Conservation (phyloP, 2,113 vertebrate genomes). For the Anhinga rufa region DNA sequence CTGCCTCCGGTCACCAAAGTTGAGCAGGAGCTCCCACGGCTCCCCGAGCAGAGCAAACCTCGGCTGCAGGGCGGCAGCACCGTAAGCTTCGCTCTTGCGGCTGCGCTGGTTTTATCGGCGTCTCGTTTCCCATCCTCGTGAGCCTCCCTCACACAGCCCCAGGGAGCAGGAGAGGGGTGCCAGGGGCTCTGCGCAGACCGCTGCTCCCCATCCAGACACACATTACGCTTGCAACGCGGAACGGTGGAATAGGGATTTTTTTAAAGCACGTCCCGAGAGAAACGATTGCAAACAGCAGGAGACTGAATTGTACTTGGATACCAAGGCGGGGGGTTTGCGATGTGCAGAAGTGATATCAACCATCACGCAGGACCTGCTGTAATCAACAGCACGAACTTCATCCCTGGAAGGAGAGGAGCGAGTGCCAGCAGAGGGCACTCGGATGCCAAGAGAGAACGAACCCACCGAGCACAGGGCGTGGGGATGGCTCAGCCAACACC, state of each 20-base stretch:
- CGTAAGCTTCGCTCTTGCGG: not conserved
- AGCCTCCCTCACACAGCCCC: not conserved
- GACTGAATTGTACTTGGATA: not conserved
- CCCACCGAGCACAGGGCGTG: accelerated
- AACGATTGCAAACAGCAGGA: not conserved
- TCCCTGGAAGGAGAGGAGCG: not conserved
- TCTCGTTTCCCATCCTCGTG: accelerated
- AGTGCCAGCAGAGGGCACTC: not conserved
- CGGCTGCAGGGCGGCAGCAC: not conserved
- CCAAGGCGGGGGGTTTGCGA: not conserved
- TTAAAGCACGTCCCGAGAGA: not conserved
- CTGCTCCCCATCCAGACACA: not conserved
- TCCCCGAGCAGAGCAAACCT: no score
- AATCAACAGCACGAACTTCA: accelerated
- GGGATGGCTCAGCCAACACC: not conserved
- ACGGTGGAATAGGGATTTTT: not conserved
- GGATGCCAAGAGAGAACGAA: not conserved
- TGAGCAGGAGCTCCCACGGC: not conserved
- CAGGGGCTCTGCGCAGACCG: not conserved
- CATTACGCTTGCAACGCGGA: no score
- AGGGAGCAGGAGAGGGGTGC: not conserved
- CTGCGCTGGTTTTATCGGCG: not conserved
- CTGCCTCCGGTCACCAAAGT: not conserved
- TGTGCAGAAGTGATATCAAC: not conserved
- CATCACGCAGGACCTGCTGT: not conserved